Base-by-base conservation (phyloP, 2,797 vertebrate genomes). In the Taeniopygia guttata region DNA sequence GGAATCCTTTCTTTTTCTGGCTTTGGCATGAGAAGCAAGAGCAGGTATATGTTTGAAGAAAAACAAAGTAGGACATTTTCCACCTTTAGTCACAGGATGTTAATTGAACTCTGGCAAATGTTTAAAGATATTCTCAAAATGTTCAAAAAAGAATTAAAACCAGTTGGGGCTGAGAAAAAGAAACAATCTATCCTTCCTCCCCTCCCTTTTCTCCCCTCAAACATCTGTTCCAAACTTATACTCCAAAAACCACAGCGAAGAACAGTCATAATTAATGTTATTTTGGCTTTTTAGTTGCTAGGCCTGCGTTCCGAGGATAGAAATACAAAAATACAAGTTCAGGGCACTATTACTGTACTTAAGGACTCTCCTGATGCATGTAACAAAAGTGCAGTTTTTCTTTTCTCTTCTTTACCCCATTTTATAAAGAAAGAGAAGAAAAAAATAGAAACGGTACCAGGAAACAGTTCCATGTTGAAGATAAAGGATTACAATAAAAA, bases 61-160 rank as follows among this genome's bases (percentile, higher is more conserved):
- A 97, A 96, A 98, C 97, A 98, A 97, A 97, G 97, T 96, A 97
- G 97, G 98, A 98, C 97, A 98, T 98, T 98, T 98, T 98, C 98
- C 97, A 98, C 98, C 98, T 97, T 98, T 51, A 97, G 98, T 98
- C 97, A 97, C 95, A 97, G 98, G 97, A 99, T 98, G 96, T 98
- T 98, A 98, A 98, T 97, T 98, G 98, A 98, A 98, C 97, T 98
- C 98, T 99, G 98, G 98, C 98, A 98, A 98, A 98, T 96, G 98
- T 99, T 98, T 97, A 98, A 99, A 98, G 98, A 96, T 97, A 94
- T 89, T 96, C 92, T 84, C 90, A 95, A 90, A 98, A 97, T 92
- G 98, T 97, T 98, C 97, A 97, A 97, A 96, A 97, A 98, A 96
- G 90, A 98, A 98, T 98, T 97, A 98, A 97, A 98, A 98, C 97